Base-by-base conservation (phyloP, 1,140 invertebrate species). In the Drosophila arawakana region DNA sequence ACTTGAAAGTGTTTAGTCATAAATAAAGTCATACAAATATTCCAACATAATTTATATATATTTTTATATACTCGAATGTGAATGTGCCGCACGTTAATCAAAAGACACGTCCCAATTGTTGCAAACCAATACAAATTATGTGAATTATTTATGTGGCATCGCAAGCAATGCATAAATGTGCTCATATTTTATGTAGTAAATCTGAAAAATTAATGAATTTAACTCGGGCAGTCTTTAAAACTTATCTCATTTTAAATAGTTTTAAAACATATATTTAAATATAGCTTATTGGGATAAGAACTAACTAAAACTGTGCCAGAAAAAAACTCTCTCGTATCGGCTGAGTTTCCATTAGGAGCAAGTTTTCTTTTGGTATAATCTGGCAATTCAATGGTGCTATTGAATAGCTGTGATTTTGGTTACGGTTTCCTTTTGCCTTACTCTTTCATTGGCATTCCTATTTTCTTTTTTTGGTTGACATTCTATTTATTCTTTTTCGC, bases 341-440 rank as follows among this genome's bases (percentile, higher is more conserved):
- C 3, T 49, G 50, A 65, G 57, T 72, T 65, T 72, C 43, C 44
- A 65, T 72, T 72, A 30, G 43, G 49, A 13, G 7, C 43, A 47
- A 25, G 43, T 43, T 47, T 34, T 8, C 49, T 13, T 30, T 61
- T 62, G 72, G 25, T 21, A 62, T 74, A 69, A 74, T 69, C 66
- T 70, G 58, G 10, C 66, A 74, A 74, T 73, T 85, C 78, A 61
- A 41, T 77, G 78, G 39, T 74, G 75, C 54, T 76, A 86, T 81
- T 86, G 74, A 85, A 86, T 78, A 76, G 82, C 59, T 78, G 78
- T 86, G 39, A 59, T 70, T 78, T 81, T 86, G 39, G 62, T 70
- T 76, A 71, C 41, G 52, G 35, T 62, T 43, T 52, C 35, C 61
- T 59, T 35, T 52, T 65, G 25, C 8, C 44, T 39, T 25, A 62